Conservation (phyloP, 1,140 invertebrate genomes). For the Drosophila biarmipes region DNA sequence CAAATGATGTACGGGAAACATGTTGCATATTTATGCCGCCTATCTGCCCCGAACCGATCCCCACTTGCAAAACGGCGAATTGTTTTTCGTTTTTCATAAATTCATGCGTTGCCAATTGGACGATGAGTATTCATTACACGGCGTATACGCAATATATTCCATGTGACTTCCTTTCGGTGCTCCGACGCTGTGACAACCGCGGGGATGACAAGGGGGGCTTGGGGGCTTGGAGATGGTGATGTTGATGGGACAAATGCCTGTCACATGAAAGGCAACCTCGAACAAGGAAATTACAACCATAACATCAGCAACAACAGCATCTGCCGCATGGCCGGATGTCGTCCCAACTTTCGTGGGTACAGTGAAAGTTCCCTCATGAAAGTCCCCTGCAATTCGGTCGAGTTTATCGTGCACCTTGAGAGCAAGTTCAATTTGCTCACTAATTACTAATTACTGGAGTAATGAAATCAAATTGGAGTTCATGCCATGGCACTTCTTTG, state of each 20-base stretch:
- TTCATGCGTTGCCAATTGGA: conserved; percentile 63
- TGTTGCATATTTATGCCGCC: conserved; percentile 64
- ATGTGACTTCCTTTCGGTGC: conserved; percentile 22
- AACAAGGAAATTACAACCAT: conserved; percentile 68
- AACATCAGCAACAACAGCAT: conserved; percentile 36
- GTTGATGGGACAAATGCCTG: conserved; percentile 66
- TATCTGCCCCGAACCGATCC: background rate
- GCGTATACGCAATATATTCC: conserved; percentile 74
- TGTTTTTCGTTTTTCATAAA: conserved; percentile 71
- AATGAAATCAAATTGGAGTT: conserved; percentile 43
- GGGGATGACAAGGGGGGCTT: background rate
- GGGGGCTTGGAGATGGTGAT: conserved; percentile 1
- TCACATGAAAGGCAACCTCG: conserved; percentile 51
- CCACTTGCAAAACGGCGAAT: conserved; percentile 28
- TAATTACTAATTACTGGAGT: conserved; percentile 45
- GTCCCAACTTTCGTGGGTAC: conserved; percentile 12
- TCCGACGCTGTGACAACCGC: background rate
- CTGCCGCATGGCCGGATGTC: conserved; percentile 15
- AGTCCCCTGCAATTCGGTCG: background rate
- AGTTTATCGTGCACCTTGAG: background rate
- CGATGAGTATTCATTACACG: conserved; percentile 62
- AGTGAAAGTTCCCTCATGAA: conserved; percentile 28
- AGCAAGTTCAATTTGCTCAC: conserved; percentile 25
- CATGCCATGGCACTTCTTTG: conserved; percentile 31
- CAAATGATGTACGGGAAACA: conserved; percentile 58